Conservation (phyloP, 2,797 vertebrate species). For the Luscinia luscinia region DNA sequence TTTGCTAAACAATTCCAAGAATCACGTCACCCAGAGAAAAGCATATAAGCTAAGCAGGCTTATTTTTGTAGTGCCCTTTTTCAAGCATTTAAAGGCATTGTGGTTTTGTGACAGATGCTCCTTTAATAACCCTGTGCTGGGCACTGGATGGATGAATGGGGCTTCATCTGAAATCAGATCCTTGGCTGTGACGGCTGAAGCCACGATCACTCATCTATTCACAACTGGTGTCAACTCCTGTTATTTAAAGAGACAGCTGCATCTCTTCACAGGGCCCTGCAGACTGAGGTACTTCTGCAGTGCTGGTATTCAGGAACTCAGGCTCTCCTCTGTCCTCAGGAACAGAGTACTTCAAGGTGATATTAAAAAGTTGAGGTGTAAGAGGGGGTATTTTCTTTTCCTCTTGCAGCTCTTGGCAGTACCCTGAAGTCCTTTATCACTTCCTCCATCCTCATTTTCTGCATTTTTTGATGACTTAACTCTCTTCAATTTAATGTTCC, state of each 20-base stretch:
- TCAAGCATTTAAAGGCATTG: not conserved
- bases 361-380: not conserved
- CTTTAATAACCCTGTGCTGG: conserved; percentile 21
- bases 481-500: not conserved
- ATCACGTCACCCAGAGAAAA: not conserved
- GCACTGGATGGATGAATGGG: conserved; percentile 2
- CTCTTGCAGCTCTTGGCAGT: not conserved
- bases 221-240: conserved; percentile 25
- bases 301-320: not conserved
- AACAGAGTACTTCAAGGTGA: not conserved
- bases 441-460: not conserved
- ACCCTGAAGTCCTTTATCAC: not conserved
- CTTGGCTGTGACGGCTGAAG: not conserved
- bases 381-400: not conserved
- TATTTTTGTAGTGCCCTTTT: conserved; percentile 11
- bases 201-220: conserved; percentile 35
- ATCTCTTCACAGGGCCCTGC: not conserved
- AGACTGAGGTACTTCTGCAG: not conserved
- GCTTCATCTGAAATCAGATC: conserved; percentile 28
- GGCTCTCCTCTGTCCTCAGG: not conserved
- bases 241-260: conserved; percentile 36
- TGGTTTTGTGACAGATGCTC: conserved; percentile 39
- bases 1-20: not conserved
- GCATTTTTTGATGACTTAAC: not conserved
- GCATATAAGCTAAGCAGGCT: not conserved